Base-by-base conservation (phyloP, 53 echinoderm and acorn worm species). In the Astropecten irregularis region DNA sequence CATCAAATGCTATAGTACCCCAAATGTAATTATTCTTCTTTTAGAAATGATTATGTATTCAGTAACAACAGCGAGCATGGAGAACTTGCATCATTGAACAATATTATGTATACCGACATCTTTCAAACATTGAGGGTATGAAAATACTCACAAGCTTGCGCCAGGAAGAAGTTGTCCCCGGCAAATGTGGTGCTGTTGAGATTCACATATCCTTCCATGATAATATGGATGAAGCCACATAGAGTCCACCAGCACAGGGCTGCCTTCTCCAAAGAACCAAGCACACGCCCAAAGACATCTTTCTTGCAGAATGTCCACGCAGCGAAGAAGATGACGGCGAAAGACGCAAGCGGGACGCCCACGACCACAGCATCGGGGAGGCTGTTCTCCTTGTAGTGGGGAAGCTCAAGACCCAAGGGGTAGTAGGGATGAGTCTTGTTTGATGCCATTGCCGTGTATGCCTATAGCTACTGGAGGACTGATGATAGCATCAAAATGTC, bases 121-220 rank as follows among this genome's bases (percentile, higher is more conserved):
- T n/a, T n/a, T n/a, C n/a, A n/a, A n/a, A n/a, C n/a, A n/a, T n/a
- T n/a, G n/a, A n/a, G n/a, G n/a, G n/a, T n/a, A n/a, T n/a, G n/a
- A n/a, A n/a, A n/a, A n/a, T 42, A 46, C 95, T 95, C 90, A 95
- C 95, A 92, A 10, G 85, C 49, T 77, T 95, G 90, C 11, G 92
- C 90, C 14, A 92, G 52, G 33, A 95, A 64, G 76, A 88, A 76
- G 22, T 90, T 66, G 53, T 86, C 57, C 31, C 88, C 77, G 3
- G 90, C 88, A 22, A 91, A 48, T 2, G 85, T 84, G 27, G 42
- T 47, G 5, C 87, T 74, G 31, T 49, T 85, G 44, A 83, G 35
- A 15, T 81, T 67, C 67, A 71, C 85, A 25, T 82, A 81, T 0
- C 91, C 95, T 59, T 95, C 95, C 16, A 95, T 31, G 36, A 90